Evolutionary conservation across 1,140 invertebrate genomes (phyloP).

Genomic region (Meloidogyne chitwoodi): DNA sequence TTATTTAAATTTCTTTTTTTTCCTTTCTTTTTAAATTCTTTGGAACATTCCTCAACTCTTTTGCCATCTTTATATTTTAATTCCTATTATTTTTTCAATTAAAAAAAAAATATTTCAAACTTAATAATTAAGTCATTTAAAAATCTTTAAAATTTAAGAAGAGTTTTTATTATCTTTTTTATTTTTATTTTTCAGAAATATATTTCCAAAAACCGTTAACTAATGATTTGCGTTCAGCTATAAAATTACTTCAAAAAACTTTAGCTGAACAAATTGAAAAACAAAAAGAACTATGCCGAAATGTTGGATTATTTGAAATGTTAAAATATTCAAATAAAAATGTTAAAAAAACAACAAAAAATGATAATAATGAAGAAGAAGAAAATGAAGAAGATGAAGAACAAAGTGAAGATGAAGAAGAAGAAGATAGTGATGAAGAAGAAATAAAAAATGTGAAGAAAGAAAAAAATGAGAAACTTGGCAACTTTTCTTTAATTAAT

Average conservation of each 20-base stretch:
- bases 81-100: too few species aligned
- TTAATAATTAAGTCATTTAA: too few species aligned
- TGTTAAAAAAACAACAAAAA: background rate
- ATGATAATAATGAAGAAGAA: background rate
- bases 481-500: too few species aligned
- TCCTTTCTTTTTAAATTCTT: too few species aligned
- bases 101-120: too few species aligned
- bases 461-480: too few species aligned
- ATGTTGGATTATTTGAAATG: background rate
- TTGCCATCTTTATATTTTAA: too few species aligned
- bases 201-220: constrained; percentile 4
- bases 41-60: too few species aligned
- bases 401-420: background rate
- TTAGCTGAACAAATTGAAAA: background rate
- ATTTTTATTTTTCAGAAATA: too few species aligned
- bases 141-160: too few species aligned
- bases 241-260: background rate
- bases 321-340: background rate
- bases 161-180: too few species aligned
- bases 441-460: background rate
- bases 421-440: background rate
- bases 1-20: too few species aligned
- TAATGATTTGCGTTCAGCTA: background rate
- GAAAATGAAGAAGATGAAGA: background rate
- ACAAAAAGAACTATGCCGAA: background rate